A percentile compares a stretch with the other conserved stretches of the same genome.
Evolutionary conservation across 2,888 invertebrate species (phyloP).

Genomic region (Kuschelorhynchus macadamiae): DNA sequence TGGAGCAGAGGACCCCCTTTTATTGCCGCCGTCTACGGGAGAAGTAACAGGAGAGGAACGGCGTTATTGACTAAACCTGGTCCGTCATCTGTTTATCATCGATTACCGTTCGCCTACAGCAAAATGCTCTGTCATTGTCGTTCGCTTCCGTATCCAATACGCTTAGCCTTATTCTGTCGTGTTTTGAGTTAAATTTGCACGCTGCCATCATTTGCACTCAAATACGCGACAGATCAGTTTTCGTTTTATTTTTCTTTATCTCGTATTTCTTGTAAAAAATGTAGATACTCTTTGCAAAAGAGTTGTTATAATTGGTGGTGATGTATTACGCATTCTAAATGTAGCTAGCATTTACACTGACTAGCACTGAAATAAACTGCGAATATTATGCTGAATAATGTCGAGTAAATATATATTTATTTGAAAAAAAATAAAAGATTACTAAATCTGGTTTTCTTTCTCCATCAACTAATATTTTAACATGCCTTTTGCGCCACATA

Average conservation of each 20-base stretch:
- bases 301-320: slow-evolving; percentile 19
- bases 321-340: no score
- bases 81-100: slow-evolving; percentile 69
- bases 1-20: slow-evolving; percentile 50
- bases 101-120: slow-evolving; percentile 66
- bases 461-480: no score
- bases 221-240: slow-evolving; percentile 52
- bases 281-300: neutral
- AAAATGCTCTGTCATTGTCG: slow-evolving; percentile 62
- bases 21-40: slow-evolving; percentile 40
- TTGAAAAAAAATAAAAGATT: no score
- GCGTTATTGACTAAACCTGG: slow-evolving; percentile 57
- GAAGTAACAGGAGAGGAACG: slow-evolving; percentile 40
- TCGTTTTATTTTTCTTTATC: slow-evolving; percentile 28
- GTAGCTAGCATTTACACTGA: no score
- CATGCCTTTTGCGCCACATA: no score
- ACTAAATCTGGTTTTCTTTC: no score
- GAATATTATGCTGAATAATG: no score
- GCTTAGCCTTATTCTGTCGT: slow-evolving; percentile 52
- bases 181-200: slow-evolving; percentile 58
- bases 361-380: no score
- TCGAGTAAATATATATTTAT: no score
- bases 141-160: slow-evolving; percentile 56
- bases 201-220: slow-evolving; percentile 48
- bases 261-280: slow-evolving; percentile 16